phyloP scores from a whole-genome alignment of 2,888 invertebrate species.

The Kuschelorhynchus macadamiae region DNA sequence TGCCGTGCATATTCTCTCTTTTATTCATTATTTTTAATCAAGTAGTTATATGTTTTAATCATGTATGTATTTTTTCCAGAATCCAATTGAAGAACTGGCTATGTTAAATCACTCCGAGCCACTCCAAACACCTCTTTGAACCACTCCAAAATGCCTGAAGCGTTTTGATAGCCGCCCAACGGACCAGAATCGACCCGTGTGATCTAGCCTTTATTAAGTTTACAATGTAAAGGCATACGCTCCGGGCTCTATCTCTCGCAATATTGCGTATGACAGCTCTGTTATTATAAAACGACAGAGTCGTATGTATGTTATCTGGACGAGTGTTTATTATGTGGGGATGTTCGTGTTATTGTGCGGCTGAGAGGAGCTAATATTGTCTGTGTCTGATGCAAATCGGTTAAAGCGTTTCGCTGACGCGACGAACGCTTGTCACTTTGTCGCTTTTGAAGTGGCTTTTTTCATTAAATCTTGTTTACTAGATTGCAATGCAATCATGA shows the following conservation, averaged over 20 bases:
- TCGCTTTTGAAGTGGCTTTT: neutral
- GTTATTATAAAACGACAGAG: conserved; percentile 52
- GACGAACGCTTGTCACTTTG: conserved; percentile 9
- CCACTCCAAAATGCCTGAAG: conserved; percentile 25
- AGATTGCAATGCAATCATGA: too few relatives aligned
- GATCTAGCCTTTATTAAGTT: conserved; percentile 66
- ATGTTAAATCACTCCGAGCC: neutral
- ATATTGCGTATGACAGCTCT: conserved; percentile 62
- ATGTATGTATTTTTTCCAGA: too few relatives aligned
- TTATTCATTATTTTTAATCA: too few relatives aligned
- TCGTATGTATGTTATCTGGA: conserved; percentile 25
- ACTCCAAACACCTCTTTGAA: conserved; percentile 42
- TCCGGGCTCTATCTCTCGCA: conserved; percentile 57
- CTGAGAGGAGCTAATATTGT: conserved; percentile 42
- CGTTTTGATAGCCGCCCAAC: conserved; percentile 29
- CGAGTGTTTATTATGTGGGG: conserved; percentile 40
- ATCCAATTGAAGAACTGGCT: too few relatives aligned
- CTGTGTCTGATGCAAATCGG: conserved; percentile 40
- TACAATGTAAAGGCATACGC: conserved; percentile 68
- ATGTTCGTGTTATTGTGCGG: conserved; percentile 16
- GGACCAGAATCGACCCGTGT: conserved; percentile 37
- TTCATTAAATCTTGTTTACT: neutral
- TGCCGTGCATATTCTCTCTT: too few relatives aligned
- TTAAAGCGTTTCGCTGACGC: conserved; percentile 9
- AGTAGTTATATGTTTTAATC: too few relatives aligned